A percentile compares a stretch with the other conserved stretches of the same genome.
Conservation (phyloP, 2,797 vertebrate species). For the Phoxinus dragarum region DNA sequence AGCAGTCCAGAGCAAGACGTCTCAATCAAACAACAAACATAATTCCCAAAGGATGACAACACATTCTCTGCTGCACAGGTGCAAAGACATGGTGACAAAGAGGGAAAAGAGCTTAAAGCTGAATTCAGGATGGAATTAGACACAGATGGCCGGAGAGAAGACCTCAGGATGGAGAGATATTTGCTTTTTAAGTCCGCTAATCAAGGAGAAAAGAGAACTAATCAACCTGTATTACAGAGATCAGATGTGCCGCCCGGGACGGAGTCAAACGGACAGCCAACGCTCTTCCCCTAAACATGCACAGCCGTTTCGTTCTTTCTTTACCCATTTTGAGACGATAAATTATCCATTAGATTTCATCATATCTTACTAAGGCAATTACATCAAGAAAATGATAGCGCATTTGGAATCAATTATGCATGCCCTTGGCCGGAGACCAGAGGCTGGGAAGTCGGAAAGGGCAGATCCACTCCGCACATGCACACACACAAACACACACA, state of each 20-base stretch:
- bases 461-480: conserved; percentile 83
- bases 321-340: conserved; percentile 87
- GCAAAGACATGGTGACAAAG: conserved; percentile 24
- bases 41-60: conserved; percentile 47
- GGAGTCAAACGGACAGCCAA: conserved; percentile 17
- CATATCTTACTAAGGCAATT: conserved; percentile 98
- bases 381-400: conserved; percentile 99
- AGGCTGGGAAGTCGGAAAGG: conserved; percentile 91
- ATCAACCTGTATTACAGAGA: conserved; percentile 56
- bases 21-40: conserved; percentile 59
- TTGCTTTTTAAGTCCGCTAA: conserved; percentile 57
- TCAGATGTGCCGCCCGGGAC: conserved; percentile 37
- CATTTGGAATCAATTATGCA: conserved; percentile 98
- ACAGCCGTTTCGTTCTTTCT: conserved; percentile 77
- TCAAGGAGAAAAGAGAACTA: conserved; percentile 57
- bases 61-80: conserved; percentile 37
- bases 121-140: conserved; percentile 42
- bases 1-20: conserved; percentile 47
- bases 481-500: conserved; percentile 59
- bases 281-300: conserved; percentile 54
- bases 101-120: conserved; percentile 12
- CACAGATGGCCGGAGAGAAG: conserved; percentile 37
- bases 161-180: conserved; percentile 30
- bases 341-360: conserved; percentile 99
- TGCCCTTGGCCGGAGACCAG: conserved; percentile 96